Base-by-base conservation (phyloP, 2,888 invertebrate species). In the Coelinius sp. region DNA sequence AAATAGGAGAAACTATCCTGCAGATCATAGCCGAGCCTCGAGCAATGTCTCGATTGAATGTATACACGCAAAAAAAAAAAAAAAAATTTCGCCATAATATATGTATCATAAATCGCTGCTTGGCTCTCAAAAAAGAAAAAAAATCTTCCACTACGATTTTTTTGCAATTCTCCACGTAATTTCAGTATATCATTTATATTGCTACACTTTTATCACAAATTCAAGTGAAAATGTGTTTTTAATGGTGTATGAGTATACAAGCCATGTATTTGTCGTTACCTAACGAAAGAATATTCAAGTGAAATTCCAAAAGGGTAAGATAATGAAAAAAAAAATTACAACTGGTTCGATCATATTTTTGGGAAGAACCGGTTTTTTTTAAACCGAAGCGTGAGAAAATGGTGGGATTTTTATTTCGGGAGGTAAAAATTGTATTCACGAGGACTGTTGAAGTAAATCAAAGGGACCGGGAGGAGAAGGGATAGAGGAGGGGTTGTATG, bases 391-490 rank as follows among this genome's bases (percentile, higher is more conserved):
- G 59, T 59, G 59, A 59, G 59, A 59, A 59, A 31, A 59, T 17
- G 31, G 20, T 59, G 59, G 59, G 59, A 59, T 22, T 62, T 62
- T 74, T 52, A 59, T 71, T 67, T 56, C 66, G 56, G 31, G 24
- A 38, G 25, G 41, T 27, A 49, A 65, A 22, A 65, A 25, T 65
- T 17, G 20, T 27, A 4, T 35, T 49, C 12, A 10, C 25, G 31
- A 25, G 41, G 63, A 44, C 24, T 25, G 41, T n/a, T 63, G 63
- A 41, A 41, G 14, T 41, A 41, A 49, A 49, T 49, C 20, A 63
- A 63, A 41, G 63, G 22, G 24, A 63, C 20, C 14, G 38, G 59
- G 35, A 14, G 6, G 17, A 31, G 17, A 20, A n/a, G n/a, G n/a
- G n/a, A n/a, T n/a, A n/a, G n/a, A n/a, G n/a, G n/a, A n/a, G n/a